Base-by-base conservation (phyloP, 2,113 vertebrate species). In the Sebastes fasciatus region DNA sequence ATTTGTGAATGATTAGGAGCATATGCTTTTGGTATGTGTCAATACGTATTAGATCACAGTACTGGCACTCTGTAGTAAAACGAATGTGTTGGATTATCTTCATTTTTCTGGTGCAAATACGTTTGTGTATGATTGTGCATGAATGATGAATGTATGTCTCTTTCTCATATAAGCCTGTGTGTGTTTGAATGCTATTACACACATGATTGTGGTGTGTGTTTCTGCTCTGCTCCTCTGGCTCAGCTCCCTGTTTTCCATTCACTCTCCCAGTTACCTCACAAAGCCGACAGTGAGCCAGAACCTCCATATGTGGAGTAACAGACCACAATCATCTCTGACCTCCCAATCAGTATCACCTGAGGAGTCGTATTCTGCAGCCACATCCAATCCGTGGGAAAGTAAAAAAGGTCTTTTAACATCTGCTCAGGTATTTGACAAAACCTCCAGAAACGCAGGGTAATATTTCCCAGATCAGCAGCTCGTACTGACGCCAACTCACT, bases 171-270 rank as follows among this genome's bases (percentile, higher is more conserved):
- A 6, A 23, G 8, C 5, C 11, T 54, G 54, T 78, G n/a, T 79
- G 82, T 76, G 26, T 79, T 72, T 52, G 26, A 61, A 66, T 57
- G 23, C 71, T 52, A 11, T 52, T 43, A 7, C 48, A 72, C 57
- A 83, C 57, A 45, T 61, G 67, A 61, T 57, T 34, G 26, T 26
- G 1, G 21, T 42, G 66, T 77, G 74, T 85, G 61, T 66, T 64
- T 83, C 69, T 66, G 51, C 70, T 68, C 19, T 79, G 79, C 61
- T 74, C 14, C 42, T 62, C 65, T 86, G 82, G 77, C 86, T 83
- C 46, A 11, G 5, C 16, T 26, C 46, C 14, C 21, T 23, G 52
- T 76, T 92, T 91, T 88, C 89, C 89, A 84, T 77, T 92, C 63
- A 40, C 43, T 72, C 65, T 58, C 19, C 9, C 34, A 66, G 54